phyloP scores from a whole-genome alignment of 2,797 vertebrate genomes.

The Falco rusticolus region DNA sequence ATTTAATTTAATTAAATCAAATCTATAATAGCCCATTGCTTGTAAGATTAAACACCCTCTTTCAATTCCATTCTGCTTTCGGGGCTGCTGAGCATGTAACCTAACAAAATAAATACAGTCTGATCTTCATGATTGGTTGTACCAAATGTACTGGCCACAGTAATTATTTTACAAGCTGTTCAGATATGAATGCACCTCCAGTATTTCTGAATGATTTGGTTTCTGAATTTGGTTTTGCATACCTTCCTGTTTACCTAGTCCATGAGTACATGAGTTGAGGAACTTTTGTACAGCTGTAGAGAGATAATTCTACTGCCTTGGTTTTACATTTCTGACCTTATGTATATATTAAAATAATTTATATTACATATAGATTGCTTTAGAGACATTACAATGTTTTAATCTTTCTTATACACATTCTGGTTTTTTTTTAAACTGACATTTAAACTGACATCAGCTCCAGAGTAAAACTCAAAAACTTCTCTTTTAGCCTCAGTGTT shows the following conservation, averaged over 20 bases:
- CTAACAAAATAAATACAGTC: background rate
- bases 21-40: background rate
- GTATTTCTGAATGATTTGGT: background rate
- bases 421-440: background rate
- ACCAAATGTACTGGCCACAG: background rate
- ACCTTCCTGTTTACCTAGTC: background rate
- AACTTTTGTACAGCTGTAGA: background rate
- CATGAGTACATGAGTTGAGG: background rate
- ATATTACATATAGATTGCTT: background rate
- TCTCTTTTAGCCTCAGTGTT: background rate
- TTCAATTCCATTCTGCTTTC: background rate
- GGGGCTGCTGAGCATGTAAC: background rate
- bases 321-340: background rate
- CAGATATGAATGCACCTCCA: background rate
- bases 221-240: background rate
- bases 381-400: background rate
- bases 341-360: background rate
- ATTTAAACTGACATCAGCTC: background rate
- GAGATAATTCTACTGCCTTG: background rate
- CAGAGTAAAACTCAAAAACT: background rate
- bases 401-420: background rate
- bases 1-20: background rate
- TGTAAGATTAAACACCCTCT: background rate
- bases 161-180: background rate
- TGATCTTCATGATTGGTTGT: background rate